phyloP scores from a whole-genome alignment of 1,140 invertebrate genomes.

The Leguminivora glycinivorella region DNA sequence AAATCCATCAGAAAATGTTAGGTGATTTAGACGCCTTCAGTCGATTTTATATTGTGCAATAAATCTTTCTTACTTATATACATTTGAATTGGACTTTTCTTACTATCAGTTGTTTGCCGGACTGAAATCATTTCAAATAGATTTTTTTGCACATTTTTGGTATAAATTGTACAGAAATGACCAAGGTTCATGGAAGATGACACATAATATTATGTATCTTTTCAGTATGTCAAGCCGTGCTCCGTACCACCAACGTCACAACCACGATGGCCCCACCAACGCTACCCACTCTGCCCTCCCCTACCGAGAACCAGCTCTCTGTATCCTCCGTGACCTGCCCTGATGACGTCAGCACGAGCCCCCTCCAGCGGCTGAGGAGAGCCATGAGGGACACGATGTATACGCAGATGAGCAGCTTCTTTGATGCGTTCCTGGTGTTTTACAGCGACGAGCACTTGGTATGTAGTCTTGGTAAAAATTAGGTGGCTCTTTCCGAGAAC shows the following conservation, averaged over 20 bases:
- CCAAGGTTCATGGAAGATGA: too few species aligned
- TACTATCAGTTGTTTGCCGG: too few species aligned
- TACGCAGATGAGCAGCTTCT: constrained; percentile 80
- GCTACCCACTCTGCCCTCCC: constrained; percentile 39
- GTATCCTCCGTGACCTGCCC: constrained; percentile 44
- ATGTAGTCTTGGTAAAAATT: too few species aligned
- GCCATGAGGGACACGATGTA: constrained; percentile 83
- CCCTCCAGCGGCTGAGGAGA: constrained; percentile 80
- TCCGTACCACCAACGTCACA: constrained; percentile 35
- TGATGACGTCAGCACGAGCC: constrained; percentile 49
- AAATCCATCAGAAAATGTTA: too few species aligned
- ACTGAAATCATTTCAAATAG: too few species aligned
- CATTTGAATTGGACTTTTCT: too few species aligned
- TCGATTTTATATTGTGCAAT: too few species aligned
- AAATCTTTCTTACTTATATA: too few species aligned
- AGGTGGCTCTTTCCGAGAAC: too few species aligned
- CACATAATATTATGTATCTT: constrained; percentile 30
- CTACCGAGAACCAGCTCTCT: constrained; percentile 37
- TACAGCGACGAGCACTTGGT: constrained; percentile 90
- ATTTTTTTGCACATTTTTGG: too few species aligned
- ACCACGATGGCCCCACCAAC: constrained; percentile 31
- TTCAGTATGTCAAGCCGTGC: constrained; percentile 47
- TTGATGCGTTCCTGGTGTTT: constrained; percentile 87
- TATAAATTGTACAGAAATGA: too few species aligned
- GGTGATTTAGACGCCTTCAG: too few species aligned